These are phyloP conservation scores for Halcyon smyrnensis DNA, from an alignment of 2,797 vertebrate genomes.

Conservation along the genomic window DNA sequence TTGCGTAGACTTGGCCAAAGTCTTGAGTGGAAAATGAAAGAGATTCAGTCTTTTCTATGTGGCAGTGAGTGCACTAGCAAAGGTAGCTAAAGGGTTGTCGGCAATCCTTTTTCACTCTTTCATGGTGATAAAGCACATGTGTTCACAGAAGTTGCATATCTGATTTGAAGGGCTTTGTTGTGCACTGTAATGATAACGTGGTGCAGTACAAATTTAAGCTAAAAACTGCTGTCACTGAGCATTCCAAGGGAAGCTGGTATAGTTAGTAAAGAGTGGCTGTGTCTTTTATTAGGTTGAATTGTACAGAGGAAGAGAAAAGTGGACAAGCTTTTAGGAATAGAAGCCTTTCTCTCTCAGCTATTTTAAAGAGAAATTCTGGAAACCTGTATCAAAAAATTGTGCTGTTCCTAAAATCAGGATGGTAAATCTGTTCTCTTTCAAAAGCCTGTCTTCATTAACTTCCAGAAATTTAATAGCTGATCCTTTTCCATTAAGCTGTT, in stretches of 20 bases:
- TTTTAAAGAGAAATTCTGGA: not conserved
- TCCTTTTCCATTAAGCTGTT: not conserved
- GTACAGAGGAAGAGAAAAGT: not conserved
- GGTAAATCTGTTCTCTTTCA: not conserved
- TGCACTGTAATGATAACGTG: rapidly evolving
- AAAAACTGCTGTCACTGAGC: not conserved
- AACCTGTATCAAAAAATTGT: not conserved
- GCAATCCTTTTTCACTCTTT: not conserved
- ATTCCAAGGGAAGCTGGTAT: not conserved
- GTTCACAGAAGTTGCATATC: rapidly evolving
- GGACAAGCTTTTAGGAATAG: not conserved
- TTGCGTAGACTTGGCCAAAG: not conserved
- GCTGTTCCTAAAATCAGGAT: not conserved
- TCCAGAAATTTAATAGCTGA: not conserved
- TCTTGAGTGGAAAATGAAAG: not conserved
- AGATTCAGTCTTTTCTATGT: not conserved
- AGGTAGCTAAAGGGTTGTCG: not conserved
- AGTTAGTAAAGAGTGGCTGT: not conserved
- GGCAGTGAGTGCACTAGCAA: not conserved
- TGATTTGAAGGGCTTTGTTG: not conserved
- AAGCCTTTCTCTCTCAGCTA: not conserved
- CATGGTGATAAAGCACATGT: rapidly evolving
- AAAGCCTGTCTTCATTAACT: not conserved
- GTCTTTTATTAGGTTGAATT: not conserved
- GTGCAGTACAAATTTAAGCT: not conserved